phyloP scores from a whole-genome alignment of 1,140 invertebrate species.

The Drosophila eugracilis region DNA sequence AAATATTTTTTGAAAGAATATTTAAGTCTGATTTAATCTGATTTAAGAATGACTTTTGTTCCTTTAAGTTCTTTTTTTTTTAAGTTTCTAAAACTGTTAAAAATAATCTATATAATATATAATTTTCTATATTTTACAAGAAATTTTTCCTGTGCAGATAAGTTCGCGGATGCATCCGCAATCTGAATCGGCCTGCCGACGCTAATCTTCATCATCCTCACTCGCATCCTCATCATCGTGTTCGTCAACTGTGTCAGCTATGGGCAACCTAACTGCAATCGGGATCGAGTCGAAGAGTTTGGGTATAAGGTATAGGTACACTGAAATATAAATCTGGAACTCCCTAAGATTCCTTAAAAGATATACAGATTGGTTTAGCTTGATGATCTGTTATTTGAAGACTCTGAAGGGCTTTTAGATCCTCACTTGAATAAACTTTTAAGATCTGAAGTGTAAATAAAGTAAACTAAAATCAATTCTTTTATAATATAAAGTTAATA shows the following conservation, averaged over 20 bases:
- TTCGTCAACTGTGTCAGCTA: conserved; percentile 81
- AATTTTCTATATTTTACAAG: neutral
- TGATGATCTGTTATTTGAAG: no score
- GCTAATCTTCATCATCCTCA: conserved; percentile 79
- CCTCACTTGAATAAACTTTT: no score
- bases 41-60: no score
- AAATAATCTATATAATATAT: no score
- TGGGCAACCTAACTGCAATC: conserved; percentile 73
- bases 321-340: neutral
- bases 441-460: no score
- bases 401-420: no score
- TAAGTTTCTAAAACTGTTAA: no score
- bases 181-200: conserved; percentile 73
- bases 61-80: no score
- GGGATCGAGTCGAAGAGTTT: conserved; percentile 34
- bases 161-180: conserved; percentile 72
- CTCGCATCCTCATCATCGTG: conserved; percentile 57
- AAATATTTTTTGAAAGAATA: neutral
- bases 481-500: neutral
- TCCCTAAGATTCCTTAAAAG: no score
- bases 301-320: conserved; percentile 5
- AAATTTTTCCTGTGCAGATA: conserved; percentile 21
- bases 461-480: neutral
- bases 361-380: no score
- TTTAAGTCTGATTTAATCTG: no score